Evolutionary conservation across 2,888 invertebrate species (phyloP).

Genomic region (Luffia ferchaultella): DNA sequence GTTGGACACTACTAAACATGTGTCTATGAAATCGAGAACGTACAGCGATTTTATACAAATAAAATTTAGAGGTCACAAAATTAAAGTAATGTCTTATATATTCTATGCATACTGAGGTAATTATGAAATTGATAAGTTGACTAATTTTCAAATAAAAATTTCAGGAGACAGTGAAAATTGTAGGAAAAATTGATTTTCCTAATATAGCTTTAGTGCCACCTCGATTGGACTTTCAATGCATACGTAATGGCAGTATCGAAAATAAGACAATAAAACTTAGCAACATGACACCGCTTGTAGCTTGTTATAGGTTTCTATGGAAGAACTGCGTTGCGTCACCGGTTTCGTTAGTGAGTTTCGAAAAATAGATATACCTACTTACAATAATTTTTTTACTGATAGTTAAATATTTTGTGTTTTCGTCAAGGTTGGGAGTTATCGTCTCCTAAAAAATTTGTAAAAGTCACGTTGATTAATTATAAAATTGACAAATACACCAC

Average conservation of each 20-base stretch:
- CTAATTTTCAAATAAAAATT: conserved; percentile 21
- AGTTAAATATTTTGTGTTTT: too few relatives aligned
- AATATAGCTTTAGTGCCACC: conserved; percentile 66
- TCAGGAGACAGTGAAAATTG: conserved; percentile 70
- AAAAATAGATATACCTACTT: too few relatives aligned
- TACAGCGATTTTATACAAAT: conserved; percentile 44
- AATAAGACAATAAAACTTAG: conserved; percentile 48
- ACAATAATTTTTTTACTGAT: too few relatives aligned
- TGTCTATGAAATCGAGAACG: conserved; percentile 38
- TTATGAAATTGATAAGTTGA: not conserved
- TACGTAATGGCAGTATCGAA: conserved; percentile 44
- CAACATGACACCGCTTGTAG: conserved; percentile 45
- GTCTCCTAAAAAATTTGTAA: too few relatives aligned
- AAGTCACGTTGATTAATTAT: too few relatives aligned
- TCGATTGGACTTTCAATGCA: conserved; percentile 68
- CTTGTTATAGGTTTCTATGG: conserved; percentile 47
- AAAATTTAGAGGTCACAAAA: conserved; percentile 47
- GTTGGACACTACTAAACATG: conserved; percentile 52
- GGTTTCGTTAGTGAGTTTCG: too few relatives aligned
- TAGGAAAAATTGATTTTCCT: conserved; percentile 73
- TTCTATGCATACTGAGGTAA: not conserved
- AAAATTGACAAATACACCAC: too few relatives aligned
- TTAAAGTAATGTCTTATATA: conserved; percentile 26
- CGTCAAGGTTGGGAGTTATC: too few relatives aligned
- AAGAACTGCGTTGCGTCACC: conserved; percentile 25